These are phyloP conservation scores for Ectropis crepuscularia DNA, from an alignment of 2,888 invertebrate genomes.

Conservation along the genomic window DNA sequence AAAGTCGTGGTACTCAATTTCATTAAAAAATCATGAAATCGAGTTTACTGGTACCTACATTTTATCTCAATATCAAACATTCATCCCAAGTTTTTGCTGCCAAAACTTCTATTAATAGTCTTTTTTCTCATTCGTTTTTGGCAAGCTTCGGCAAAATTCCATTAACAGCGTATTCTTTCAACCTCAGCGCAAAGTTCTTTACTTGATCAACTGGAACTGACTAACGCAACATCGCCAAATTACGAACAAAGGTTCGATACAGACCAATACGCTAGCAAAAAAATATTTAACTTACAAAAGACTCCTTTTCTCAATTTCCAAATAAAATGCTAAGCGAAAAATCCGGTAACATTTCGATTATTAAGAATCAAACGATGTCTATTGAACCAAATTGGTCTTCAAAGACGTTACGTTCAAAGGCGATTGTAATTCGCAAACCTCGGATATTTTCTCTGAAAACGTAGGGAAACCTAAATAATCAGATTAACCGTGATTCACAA, in stretches of 20 bases:
- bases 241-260: conserved; percentile 5
- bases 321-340: conserved; percentile 22
- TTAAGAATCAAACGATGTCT: conserved; percentile 25
- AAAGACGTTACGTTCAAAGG: conserved; percentile 23
- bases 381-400: conserved; percentile 21
- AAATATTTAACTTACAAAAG: background rate
- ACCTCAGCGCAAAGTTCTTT: conserved; percentile 11
- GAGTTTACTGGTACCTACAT: no score
- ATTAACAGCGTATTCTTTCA: conserved; percentile 3
- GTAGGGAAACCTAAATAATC: conserved; percentile 37
- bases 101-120: no score
- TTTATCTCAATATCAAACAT: no score
- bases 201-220: conserved; percentile 18
- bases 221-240: conserved; percentile 6
- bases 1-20: no score
- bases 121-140: no score
- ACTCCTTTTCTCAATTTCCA: conserved; percentile 10
- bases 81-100: no score
- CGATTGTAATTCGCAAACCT: conserved; percentile 30
- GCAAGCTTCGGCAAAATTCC: background rate
- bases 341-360: conserved; percentile 18
- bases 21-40: no score
- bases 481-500: conserved; percentile 42
- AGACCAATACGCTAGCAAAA: conserved; percentile 10
- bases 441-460: conserved; percentile 35